A percentile compares a stretch with the other conserved stretches of the same genome.
Evolutionary conservation across 2,113 vertebrate genomes (phyloP).

Genomic region (Hyla sarda): DNA sequence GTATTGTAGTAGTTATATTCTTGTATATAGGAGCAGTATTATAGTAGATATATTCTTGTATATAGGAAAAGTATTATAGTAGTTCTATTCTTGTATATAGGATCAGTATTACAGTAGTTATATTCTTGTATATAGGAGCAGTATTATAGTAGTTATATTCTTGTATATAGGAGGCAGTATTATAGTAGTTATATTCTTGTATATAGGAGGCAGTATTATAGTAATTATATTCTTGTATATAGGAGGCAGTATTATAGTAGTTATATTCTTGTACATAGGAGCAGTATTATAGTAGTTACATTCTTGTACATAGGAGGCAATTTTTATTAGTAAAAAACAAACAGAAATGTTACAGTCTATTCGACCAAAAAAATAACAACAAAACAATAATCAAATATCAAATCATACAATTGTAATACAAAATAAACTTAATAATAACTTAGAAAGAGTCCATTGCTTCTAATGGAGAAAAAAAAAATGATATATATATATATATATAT

Average conservation of each 20-base stretch:
- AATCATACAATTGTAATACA: too few relatives aligned
- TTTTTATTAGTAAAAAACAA: too few relatives aligned
- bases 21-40: not conserved
- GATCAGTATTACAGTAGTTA: not conserved
- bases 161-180: not conserved
- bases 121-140: not conserved
- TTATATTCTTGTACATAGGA: not conserved
- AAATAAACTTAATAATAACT: too few relatives aligned
- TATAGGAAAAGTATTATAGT: not conserved
- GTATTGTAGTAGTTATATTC: conserved; percentile 5
- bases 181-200: conserved; percentile 9
- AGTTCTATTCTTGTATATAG: not conserved
- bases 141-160: conserved; percentile 9
- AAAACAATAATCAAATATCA: too few relatives aligned
- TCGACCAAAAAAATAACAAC: too few relatives aligned
- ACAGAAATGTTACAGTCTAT: too few relatives aligned
- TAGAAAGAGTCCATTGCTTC: too few relatives aligned
- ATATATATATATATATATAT: too few relatives aligned
- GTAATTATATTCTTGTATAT: too few relatives aligned
- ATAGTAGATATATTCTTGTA: conserved; percentile 1
- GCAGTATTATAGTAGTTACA: conserved; percentile 10
- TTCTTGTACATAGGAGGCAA: too few relatives aligned
- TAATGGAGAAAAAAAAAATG: too few relatives aligned
- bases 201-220: not conserved
- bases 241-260: conserved; percentile 11